Evolutionary conservation across 2,888 invertebrate genomes (phyloP).

Genomic region (Sphaeridia pumilis): DNA sequence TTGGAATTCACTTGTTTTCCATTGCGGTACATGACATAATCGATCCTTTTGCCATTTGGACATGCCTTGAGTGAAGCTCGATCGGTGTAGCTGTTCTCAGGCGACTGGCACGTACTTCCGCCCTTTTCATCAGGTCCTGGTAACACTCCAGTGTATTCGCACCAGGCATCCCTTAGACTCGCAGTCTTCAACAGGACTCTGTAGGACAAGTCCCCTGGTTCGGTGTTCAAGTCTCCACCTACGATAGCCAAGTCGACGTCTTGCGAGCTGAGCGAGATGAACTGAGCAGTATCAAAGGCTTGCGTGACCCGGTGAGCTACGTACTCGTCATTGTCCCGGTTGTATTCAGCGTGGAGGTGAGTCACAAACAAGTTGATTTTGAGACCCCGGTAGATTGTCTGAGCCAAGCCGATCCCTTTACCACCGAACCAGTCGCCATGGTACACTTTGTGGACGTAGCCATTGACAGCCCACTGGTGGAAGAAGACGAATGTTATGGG

Average conservation of each 20-base stretch:
- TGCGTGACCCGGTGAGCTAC: conserved; percentile 83
- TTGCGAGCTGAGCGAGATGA: conserved; percentile 70
- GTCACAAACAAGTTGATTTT: conserved; percentile 62
- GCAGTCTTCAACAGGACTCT: conserved; percentile 44
- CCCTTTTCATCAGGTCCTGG: conserved; percentile 10
- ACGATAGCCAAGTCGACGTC: conserved; percentile 70
- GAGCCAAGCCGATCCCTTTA: conserved; percentile 80
- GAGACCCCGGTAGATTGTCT: conserved; percentile 54
- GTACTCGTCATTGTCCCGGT: conserved; percentile 66
- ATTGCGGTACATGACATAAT: conserved; percentile 68
- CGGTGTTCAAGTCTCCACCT: conserved; percentile 89
- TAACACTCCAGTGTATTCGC: neutral
- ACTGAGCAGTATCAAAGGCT: conserved; percentile 88
- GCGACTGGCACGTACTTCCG: conserved; percentile 55
- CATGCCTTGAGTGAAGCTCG: conserved; percentile 43
- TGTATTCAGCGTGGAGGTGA: conserved; percentile 90
- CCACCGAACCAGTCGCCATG: conserved; percentile 99
- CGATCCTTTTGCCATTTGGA: conserved; percentile 76
- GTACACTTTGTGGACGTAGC: conserved; percentile 78
- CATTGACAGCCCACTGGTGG: conserved; percentile 92
- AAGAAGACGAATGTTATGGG: conserved; percentile 75
- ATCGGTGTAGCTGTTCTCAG: conserved; percentile 70
- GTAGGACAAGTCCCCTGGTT: conserved; percentile 72
- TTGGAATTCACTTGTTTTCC: conserved; percentile 27
- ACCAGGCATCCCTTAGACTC: conserved; percentile 33